Conservation (phyloP, 2,113 vertebrate species). For the Petrocephalus microphthalmus region DNA sequence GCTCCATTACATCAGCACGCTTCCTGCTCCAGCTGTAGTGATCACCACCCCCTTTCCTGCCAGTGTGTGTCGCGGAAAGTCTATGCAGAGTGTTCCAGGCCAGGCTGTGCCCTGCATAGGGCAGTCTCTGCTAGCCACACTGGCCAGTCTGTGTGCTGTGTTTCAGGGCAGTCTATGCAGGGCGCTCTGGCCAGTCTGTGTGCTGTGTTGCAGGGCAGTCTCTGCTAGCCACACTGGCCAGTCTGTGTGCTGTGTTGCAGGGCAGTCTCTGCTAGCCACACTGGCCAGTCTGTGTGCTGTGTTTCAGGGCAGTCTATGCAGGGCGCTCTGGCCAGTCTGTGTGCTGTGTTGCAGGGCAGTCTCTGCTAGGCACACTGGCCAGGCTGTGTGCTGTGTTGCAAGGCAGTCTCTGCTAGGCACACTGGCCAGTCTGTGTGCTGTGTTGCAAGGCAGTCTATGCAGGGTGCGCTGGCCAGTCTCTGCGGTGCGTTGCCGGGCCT, state of each 20-base stretch:
- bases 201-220: not conserved
- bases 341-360: not conserved
- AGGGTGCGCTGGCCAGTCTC: too few relatives aligned
- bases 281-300: not conserved
- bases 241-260: too few relatives aligned
- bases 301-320: not conserved
- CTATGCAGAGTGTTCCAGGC: not conserved
- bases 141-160: not conserved
- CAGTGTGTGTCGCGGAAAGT: not conserved
- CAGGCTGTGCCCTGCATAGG: not conserved
- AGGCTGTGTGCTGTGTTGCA: not conserved
- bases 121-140: not conserved
- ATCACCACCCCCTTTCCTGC: not conserved
- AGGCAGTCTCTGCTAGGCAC: not conserved
- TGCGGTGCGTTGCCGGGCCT: not conserved
- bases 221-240: too few relatives aligned
- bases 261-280: not conserved
- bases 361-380: not conserved
- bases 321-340: not conserved
- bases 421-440: not conserved
- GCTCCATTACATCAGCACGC: not conserved
- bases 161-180: too few relatives aligned
- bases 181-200: not conserved
- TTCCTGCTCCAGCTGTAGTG: not conserved
- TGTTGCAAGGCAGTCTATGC: not conserved